Base-by-base conservation (phyloP, 2,797 vertebrate genomes). In the Heteromormyrus szaboi region DNA sequence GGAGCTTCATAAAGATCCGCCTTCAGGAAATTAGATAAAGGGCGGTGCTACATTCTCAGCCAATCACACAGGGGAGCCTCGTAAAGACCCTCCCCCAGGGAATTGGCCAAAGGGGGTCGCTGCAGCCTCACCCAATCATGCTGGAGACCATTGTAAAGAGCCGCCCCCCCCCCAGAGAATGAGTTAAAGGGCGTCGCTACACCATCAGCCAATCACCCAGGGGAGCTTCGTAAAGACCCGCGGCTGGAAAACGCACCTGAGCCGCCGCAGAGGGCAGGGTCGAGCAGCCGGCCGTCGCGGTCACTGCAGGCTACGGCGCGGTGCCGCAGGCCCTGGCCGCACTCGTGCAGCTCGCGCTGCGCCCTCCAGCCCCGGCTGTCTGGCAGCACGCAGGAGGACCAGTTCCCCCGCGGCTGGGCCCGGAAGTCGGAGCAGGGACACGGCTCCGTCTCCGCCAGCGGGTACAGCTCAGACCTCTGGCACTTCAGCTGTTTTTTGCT, bases 401-500 rank as follows among this genome's bases (percentile, higher is more conserved):
- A 97, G 4, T 96, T 96, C 44, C 97, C 97, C 0, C 95, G 92
- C 33, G 95, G 94, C 72, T 94, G 94, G 51, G 94, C 91, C 87
- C 92, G 90, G 90, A 95, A 97, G 5, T 88, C 89, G 89, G 95
- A 92, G 6, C 97, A 97, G 72, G 96, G 95, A 89, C 97, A 97
- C 0, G 4, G 90, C 90, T 96, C 95, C 0, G 91, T 95, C 91
- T 97, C 96, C 17, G 95, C 88, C 44, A 97, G 94, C 89, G 96
- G 96, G 92, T 96, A 96, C 68, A 95, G 25, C 65, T 95, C 92
- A 0, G 93, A 89, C 89, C 96, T 93, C 81, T 96, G 97, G 91
- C 97, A 97, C 89, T 94, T 96, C 91, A 96, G 96, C 90, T 94
- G 96, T 93, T 97, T 97, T 89, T 95, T 97, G 95, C 96, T 97